phyloP scores from a whole-genome alignment of 2,113 vertebrate genomes.

The Macaca mulatta region DNA sequence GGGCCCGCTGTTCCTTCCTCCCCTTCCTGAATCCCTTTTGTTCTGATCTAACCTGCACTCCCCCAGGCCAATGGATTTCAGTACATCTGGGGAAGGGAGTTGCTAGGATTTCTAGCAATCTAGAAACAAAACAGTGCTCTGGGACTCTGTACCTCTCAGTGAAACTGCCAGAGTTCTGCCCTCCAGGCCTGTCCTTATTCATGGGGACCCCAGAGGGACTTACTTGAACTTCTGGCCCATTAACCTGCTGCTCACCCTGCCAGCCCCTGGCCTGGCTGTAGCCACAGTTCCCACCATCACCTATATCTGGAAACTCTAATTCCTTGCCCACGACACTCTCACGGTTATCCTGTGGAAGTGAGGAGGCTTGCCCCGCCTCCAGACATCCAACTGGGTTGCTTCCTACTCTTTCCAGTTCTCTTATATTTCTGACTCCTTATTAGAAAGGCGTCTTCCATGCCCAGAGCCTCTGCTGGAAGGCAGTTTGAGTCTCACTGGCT shows the following conservation, averaged over 20 bases:
- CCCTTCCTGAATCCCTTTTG: not conserved
- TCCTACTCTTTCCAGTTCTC: not conserved
- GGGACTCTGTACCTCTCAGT: not conserved
- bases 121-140: not conserved
- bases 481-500: not conserved
- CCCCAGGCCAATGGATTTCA: not conserved
- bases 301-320: not conserved
- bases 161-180: not conserved
- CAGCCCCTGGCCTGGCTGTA: not conserved
- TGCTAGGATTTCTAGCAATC: not conserved
- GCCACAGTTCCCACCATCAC: not conserved
- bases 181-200: not conserved
- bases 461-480: not conserved
- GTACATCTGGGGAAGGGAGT: not conserved
- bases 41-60: not conserved
- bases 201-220: not conserved
- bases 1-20: not conserved
- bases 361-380: not conserved
- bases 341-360: not conserved
- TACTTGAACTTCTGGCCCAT: not conserved
- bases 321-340: not conserved
- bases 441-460: not conserved
- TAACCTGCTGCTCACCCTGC: not conserved
- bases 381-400: not conserved
- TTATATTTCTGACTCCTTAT: not conserved